Evolutionary conservation across 2,888 invertebrate genomes (phyloP), one percentile per base, ranked within the genome.

Genomic region (Andricus quercusramuli): DNA sequence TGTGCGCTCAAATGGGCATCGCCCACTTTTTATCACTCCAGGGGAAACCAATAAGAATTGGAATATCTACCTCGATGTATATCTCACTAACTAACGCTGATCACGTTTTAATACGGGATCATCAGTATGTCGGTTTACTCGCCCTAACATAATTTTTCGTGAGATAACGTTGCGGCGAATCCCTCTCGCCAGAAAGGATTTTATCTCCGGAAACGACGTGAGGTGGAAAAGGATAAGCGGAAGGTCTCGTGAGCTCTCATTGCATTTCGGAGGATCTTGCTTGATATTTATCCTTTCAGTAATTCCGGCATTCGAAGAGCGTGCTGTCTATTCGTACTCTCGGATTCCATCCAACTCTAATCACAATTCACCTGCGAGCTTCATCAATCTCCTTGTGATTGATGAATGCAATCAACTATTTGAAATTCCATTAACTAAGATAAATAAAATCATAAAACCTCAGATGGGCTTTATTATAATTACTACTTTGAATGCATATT

Each of bases 111-210:
- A 20, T 37, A 22, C 47, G 51, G 74, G 74, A 74, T 74, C 56
- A 74, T 74, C 37, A 59, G 37, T 74, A 59, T 37, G 56, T 59
- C 32, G 74, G 74, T 59, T 74, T 74, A 74, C 74, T 74, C 74
- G 56, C 59, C 32, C 56, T 56, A 56, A 74, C 74, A 74, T 74
- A 74, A 74, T 74, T 74, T 74, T 74, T 74, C 32, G 56, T 74
- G 32, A 56, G 74, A 74, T 74, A 74, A 74, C n/a, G 56, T n/a
- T 74, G 51, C n/a, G 70, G 47, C 29, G 51, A 74, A 56, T n/a
- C 70, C 56, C 68, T 70, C 56, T 56, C n/a, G 74, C 56, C 74
- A 74, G 74, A 56, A 56, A 32, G 51, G 56, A 74, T 74, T 56
- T 74, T 74, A 74, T 74, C 74, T 37, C 56, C 4, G 51, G n/a